Conservation (phyloP, 1,140 invertebrate species). For the Copidosoma floridanum region DNA sequence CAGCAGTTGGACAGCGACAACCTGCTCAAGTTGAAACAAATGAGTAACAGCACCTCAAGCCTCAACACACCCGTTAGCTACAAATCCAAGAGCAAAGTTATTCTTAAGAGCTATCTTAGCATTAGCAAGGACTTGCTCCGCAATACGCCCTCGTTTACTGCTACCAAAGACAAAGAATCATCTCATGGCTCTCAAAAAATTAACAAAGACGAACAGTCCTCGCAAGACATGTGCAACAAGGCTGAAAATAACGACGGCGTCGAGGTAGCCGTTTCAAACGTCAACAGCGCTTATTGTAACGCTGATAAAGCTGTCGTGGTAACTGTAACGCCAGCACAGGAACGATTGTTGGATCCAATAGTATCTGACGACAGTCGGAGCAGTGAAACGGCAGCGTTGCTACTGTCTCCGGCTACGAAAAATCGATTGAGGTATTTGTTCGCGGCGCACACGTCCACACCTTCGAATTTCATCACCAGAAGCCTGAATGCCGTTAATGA, state of each 20-base stretch:
- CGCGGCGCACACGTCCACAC: constrained; percentile 51
- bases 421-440: constrained; percentile 39
- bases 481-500: constrained; percentile 55
- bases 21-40: constrained; percentile 44
- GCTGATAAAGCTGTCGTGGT: constrained; percentile 5
- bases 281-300: constrained; percentile 21
- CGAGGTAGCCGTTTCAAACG: constrained; percentile 35
- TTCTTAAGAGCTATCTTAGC: constrained; percentile 38
- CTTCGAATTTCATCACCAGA: constrained; percentile 46
- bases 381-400: background rate
- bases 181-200: constrained; percentile 31
- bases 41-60: constrained; percentile 49
- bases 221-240: constrained; percentile 4
- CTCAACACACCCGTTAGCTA: constrained; percentile 38
- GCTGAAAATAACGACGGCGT: constrained; percentile 34
- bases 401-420: constrained; percentile 35
- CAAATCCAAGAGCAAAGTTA: constrained; percentile 30
- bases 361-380: background rate
- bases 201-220: constrained; percentile 36
- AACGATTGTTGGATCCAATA: background rate
- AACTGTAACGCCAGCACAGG: too few species aligned
- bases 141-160: background rate
- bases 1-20: constrained; percentile 34
- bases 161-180: constrained; percentile 13
- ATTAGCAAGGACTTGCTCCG: constrained; percentile 24